These are phyloP conservation scores for Rhabdornis inornatus DNA, from an alignment of 2,113 vertebrate species.

Conservation along the genomic window DNA sequence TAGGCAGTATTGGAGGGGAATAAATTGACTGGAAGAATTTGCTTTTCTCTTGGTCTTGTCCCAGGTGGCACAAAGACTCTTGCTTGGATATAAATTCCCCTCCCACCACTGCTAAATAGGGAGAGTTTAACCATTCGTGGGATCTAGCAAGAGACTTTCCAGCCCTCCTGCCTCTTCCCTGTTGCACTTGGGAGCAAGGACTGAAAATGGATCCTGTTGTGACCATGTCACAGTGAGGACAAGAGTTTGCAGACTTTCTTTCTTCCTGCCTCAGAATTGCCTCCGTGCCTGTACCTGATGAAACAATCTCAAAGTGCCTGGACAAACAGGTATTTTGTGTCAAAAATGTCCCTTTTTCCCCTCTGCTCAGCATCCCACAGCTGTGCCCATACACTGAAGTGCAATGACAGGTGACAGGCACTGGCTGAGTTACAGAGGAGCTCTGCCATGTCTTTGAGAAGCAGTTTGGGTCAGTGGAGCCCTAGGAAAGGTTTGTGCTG, in stretches of 20 bases:
- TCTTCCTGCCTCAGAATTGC: neutral
- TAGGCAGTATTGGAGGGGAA: neutral
- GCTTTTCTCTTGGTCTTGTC: neutral
- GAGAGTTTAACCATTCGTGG: neutral
- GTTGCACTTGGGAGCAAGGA: neutral
- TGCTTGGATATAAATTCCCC: neutral
- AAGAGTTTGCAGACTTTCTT: neutral
- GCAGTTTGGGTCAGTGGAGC: neutral
- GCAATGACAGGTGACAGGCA: neutral
- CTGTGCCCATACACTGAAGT: neutral
- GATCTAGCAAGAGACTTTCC: neutral
- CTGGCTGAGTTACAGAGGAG: neutral
- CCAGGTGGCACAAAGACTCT: neutral
- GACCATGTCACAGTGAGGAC: neutral
- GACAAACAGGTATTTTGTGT: neutral
- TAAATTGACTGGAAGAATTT: neutral
- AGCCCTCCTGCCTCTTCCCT: neutral
- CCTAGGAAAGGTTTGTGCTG: neutral
- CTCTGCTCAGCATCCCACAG: neutral
- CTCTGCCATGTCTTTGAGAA: neutral
- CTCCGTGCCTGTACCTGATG: fast-evolving
- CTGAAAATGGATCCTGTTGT: neutral
- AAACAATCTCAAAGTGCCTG: neutral
- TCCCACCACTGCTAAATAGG: neutral
- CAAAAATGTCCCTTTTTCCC: neutral